These are phyloP conservation scores for Mactromeris polynyma DNA, from an alignment of 2,888 invertebrate genomes.

Conservation along the genomic window DNA sequence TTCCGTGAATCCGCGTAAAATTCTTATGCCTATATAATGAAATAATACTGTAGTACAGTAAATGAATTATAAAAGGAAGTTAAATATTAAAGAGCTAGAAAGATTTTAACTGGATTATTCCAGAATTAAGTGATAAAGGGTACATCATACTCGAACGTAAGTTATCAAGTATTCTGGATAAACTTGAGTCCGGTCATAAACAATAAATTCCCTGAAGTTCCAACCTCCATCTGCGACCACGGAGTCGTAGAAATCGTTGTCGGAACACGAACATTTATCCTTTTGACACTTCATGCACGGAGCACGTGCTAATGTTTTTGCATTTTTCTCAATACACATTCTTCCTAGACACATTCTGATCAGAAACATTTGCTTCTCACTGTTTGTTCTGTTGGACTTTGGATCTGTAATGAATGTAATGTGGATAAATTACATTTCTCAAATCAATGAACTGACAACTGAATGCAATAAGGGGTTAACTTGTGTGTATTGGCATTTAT, in stretches of 20 bases:
- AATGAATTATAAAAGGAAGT: too few relatives aligned
- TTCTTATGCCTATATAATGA: too few relatives aligned
- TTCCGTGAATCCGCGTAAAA: too few relatives aligned
- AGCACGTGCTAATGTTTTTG: conserved; percentile 57
- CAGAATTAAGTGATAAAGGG: neutral
- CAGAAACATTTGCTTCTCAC: conserved; percentile 72
- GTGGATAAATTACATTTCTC: neutral
- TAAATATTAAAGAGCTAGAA: too few relatives aligned
- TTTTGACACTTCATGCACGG: conserved; percentile 65
- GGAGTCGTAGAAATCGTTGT: conserved; percentile 65
- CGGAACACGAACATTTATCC: conserved; percentile 63
- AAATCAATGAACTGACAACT: neutral
- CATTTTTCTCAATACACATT: conserved; percentile 47
- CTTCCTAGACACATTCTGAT: conserved; percentile 71
- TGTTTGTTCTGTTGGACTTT: conserved; percentile 46
- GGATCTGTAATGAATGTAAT: conserved; percentile 59
- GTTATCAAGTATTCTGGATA: conserved; percentile 78
- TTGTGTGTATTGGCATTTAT: too few relatives aligned
- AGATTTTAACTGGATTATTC: too few relatives aligned
- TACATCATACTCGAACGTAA: conserved; percentile 49
- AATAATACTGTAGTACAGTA: too few relatives aligned
- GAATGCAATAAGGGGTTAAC: too few relatives aligned
- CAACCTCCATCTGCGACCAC: conserved; percentile 70
- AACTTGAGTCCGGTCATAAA: conserved; percentile 71
- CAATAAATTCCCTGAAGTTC: conserved; percentile 78